Evolutionary conservation across 2,797 vertebrate species (phyloP).

Genomic region (Anguilla anguilla): DNA sequence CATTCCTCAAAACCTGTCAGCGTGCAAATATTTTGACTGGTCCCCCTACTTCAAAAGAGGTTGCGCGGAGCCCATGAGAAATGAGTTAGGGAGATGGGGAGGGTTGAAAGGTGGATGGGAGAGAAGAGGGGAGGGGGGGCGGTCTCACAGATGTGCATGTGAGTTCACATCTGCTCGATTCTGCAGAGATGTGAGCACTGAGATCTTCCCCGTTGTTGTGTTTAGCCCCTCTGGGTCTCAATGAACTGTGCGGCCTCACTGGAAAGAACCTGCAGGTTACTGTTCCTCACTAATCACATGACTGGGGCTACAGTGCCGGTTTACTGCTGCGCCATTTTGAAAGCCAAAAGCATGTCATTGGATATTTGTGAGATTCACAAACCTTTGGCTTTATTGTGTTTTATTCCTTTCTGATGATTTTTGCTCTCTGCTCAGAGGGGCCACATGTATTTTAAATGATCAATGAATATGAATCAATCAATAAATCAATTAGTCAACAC

Average conservation of each 20-base stretch:
- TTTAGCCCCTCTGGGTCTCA: background rate
- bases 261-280: background rate
- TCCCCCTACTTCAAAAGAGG: slow-evolving; percentile 11
- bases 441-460: no score
- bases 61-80: background rate
- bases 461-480: no score
- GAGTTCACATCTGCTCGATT: background rate
- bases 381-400: background rate
- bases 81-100: background rate
- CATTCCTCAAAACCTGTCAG: background rate
- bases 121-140: background rate
- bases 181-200: background rate
- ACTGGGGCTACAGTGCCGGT: background rate
- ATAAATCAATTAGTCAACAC: no score
- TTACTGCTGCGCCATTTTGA: background rate
- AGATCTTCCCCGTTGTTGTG: background rate
- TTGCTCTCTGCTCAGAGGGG: no score
- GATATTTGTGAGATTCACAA: background rate
- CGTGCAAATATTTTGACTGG: slow-evolving; percentile 5
- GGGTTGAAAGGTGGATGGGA: background rate
- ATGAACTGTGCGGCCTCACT: background rate
- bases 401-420: no score
- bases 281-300: background rate
- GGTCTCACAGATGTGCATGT: slow-evolving; percentile 1
- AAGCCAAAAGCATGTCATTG: background rate